These are phyloP conservation scores for Campylomormyrus tamandua DNA, from an alignment of 2,113 vertebrate species.

Conservation along the genomic window DNA sequence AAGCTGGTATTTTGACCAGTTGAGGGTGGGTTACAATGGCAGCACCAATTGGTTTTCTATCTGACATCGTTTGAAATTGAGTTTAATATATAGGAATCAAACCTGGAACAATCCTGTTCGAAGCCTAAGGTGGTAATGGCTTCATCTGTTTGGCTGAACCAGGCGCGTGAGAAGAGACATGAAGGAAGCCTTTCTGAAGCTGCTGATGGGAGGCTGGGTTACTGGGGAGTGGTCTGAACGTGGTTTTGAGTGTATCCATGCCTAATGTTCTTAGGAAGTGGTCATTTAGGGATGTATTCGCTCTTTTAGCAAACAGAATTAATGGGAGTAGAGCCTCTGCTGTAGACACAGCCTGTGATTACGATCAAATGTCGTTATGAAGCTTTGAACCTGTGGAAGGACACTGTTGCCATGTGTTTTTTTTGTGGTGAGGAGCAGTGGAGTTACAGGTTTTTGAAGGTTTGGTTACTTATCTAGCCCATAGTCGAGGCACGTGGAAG, in stretches of 20 bases:
- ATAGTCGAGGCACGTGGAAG: neutral
- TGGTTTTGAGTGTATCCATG: neutral
- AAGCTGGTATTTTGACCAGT: neutral
- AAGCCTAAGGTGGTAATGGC: neutral
- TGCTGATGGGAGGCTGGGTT: neutral
- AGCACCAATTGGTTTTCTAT: neutral
- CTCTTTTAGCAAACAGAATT: neutral
- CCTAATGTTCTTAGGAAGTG: neutral
- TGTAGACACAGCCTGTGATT: neutral
- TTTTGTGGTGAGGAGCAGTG: neutral
- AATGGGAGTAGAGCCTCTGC: neutral
- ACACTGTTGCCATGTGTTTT: neutral
- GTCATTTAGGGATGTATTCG: neutral
- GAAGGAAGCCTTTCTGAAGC: neutral
- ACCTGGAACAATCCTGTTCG: neutral
- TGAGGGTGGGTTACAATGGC: neutral
- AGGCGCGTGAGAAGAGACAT: neutral
- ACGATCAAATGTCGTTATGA: neutral
- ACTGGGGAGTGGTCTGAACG: neutral
- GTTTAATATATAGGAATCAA: neutral
- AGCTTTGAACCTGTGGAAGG: neutral
- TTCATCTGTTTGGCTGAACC: neutral
- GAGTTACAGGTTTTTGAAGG: neutral
- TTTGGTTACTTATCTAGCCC: neutral
- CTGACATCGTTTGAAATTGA: neutral